These are phyloP conservation scores for Vanessa tameamea DNA, from an alignment of 1,140 invertebrate species.

Conservation along the genomic window DNA sequence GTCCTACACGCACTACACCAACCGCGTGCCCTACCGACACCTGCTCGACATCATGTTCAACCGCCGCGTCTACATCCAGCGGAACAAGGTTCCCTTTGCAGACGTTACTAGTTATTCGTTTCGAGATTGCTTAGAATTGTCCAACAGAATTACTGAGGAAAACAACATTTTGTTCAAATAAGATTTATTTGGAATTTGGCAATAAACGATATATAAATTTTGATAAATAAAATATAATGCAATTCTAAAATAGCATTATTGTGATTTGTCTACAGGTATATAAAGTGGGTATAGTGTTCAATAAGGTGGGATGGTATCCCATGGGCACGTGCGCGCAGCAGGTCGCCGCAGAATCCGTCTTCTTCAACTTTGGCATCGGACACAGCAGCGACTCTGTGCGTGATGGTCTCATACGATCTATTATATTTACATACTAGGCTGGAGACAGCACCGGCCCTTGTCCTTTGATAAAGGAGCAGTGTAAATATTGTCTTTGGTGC, in stretches of 20 bases:
- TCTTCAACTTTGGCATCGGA: slow-evolving; percentile 87
- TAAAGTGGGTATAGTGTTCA: slow-evolving; percentile 89
- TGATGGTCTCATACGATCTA: slow-evolving; percentile 88
- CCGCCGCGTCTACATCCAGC: slow-evolving; percentile 87
- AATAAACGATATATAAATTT: background rate
- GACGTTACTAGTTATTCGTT: background rate
- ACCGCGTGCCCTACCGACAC: slow-evolving; percentile 84
- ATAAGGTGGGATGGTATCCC: slow-evolving; percentile 89
- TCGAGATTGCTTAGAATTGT: no score
- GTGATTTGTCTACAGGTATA: slow-evolving; percentile 81
- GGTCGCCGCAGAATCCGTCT: slow-evolving; percentile 84
- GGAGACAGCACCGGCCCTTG: background rate
- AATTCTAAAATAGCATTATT: background rate
- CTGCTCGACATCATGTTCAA: slow-evolving; percentile 90
- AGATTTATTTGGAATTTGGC: no score
- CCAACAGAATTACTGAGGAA: no score
- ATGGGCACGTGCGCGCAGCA: slow-evolving; percentile 84
- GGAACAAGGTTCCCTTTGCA: slow-evolving; percentile 82
- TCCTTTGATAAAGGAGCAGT: no score
- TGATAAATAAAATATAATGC: background rate
- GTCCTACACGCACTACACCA: slow-evolving; percentile 90
- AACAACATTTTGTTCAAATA: no score
- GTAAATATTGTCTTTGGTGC: no score
- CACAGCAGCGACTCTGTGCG: slow-evolving; percentile 84
- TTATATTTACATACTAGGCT: slow-evolving; percentile 83